Evolutionary conservation across 1,140 invertebrate genomes (phyloP).

Genomic region (Coelopa frigida): DNA sequence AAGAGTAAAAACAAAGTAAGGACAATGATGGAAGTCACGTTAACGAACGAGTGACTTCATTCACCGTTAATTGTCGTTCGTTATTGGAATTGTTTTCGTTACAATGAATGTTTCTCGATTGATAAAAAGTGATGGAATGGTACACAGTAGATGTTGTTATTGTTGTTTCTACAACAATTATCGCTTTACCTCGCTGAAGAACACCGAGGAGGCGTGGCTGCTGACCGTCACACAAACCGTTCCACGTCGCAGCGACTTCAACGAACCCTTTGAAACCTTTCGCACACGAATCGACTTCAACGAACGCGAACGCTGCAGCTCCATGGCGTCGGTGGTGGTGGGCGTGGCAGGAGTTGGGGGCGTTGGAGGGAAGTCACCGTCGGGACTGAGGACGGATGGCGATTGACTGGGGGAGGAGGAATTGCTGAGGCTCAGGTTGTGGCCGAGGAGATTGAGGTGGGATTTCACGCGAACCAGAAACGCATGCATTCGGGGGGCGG

Average conservation of each 20-base stretch:
- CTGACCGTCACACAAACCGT: constrained; percentile 17
- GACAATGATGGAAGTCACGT: too few species aligned
- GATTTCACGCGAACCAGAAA: constrained; percentile 13
- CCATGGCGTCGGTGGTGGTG: constrained; percentile 8
- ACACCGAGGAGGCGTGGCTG: constrained; percentile 15
- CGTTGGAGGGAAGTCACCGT: not conserved
- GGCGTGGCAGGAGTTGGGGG: not conserved
- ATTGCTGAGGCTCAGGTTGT: not conserved
- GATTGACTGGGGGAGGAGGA: not conserved
- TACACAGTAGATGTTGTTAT: too few species aligned
- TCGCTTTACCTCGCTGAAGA: constrained; percentile 12
- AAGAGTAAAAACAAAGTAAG: too few species aligned
- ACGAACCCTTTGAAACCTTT: constrained; percentile 15
- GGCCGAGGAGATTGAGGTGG: constrained; percentile 9
- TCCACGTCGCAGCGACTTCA: constrained; percentile 16
- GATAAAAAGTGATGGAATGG: too few species aligned
- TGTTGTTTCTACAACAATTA: too few species aligned
- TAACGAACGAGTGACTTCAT: too few species aligned
- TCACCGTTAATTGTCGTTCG: too few species aligned
- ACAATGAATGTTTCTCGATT: too few species aligned
- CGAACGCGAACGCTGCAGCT: constrained; percentile 17
- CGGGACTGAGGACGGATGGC: not conserved
- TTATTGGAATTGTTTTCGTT: too few species aligned
- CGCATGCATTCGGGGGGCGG: constrained; percentile 8
- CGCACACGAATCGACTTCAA: constrained; percentile 16